Conservation (phyloP, 2,797 vertebrate genomes). For the Alcedo quadribrachys region DNA sequence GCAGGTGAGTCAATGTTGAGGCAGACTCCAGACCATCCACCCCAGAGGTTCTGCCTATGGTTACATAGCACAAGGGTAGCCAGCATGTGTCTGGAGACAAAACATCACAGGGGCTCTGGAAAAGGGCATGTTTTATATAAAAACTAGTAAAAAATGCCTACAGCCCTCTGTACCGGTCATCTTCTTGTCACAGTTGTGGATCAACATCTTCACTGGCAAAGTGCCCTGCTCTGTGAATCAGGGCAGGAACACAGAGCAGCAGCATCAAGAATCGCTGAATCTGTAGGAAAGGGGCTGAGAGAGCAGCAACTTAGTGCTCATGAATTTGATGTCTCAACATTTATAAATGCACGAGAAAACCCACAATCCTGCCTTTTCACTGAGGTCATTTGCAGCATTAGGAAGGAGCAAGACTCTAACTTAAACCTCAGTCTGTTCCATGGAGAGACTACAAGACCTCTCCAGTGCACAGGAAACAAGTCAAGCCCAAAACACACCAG, state of each 20-base stretch:
- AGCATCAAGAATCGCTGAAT: neutral
- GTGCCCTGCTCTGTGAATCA: neutral
- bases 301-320: neutral
- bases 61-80: rapidly evolving
- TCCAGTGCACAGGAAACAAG: neutral
- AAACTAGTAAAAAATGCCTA: neutral
- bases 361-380: neutral
- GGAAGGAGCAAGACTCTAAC: neutral
- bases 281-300: neutral
- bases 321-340: neutral
- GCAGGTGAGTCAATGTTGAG: rapidly evolving
- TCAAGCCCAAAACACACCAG: neutral
- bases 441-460: rapidly evolving
- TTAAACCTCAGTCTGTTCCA: neutral
- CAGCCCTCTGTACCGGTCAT: neutral
- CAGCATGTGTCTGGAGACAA: neutral
- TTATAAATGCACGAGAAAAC: rapidly evolving
- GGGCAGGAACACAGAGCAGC: neutral
- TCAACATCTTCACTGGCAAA: neutral
- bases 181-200: neutral
- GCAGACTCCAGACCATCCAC: neutral
- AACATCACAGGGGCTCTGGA: neutral
- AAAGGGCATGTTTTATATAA: neutral
- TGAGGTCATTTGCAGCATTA: neutral
- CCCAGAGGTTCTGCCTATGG: neutral